Base-by-base conservation (phyloP, 2,797 vertebrate genomes). In the Poecilia wingei region DNA sequence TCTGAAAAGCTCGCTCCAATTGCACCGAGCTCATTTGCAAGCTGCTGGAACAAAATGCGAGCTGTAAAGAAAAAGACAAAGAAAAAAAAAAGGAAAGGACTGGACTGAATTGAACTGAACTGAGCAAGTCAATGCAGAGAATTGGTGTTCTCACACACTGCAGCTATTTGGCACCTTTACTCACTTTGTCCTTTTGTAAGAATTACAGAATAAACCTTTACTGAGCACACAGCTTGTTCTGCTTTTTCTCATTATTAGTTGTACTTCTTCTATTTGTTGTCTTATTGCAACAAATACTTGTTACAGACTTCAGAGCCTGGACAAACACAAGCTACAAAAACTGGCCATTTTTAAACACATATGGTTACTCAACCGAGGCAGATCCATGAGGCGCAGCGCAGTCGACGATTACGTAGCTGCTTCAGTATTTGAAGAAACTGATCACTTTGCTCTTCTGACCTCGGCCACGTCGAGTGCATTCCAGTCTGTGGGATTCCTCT, bases 361-460 rank as follows among this genome's bases (percentile, higher is more conserved):
- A 16, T 22, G 28, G 31, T 47, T 18, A 22, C 25, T 47, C 31
- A 22, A 47, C 43, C 22, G 5, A 61, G 18, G 31, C 12, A 28
- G 41, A 45, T 70, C 68, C 3, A 4, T 46, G 22, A 43, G 43
- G 43, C 41, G n/a, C 41, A 41, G 39, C 2, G 20, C 10, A n/a
- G 66, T 33, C 57, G 5, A n/a, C 66, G 25, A 43, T n/a, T 14
- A 69, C 66, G 13, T 71, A 28, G 41, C 9, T 46, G 22, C 72
- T 43, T 53, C 61, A 69, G 25, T 28, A 71, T 71, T 45, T 71
- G 75, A 33, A 78, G 57, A 64, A 74, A 25, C 46, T 4, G 83
- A 86, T 85, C 81, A 83, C 83, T 80, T 83, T 82, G 74, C 72
- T 36, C 82, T 2, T 57, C 45, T 85, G 82, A 92, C 79, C 70